Percentiles rank a stretch among this genome's conserved stretches.
These are phyloP conservation scores for Amphiura filiformis DNA, from an alignment of 35 echinoderm and acorn worm genomes.

Conservation along the genomic window DNA sequence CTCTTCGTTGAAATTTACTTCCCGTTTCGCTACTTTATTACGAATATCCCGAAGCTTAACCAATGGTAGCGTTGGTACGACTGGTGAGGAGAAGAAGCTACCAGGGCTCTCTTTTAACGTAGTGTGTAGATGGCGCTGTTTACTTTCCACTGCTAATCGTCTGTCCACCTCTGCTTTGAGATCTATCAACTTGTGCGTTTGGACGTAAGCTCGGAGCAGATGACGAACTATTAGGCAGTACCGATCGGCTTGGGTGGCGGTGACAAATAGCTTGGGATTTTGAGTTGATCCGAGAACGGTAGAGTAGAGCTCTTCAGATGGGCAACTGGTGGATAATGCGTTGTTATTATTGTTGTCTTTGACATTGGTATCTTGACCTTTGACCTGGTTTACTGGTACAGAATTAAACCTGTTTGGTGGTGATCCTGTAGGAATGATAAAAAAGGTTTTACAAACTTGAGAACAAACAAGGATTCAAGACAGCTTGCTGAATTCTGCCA, in stretches of 20 bases:
- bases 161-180: constrained; percentile 29
- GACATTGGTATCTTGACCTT: not conserved
- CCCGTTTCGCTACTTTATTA: not conserved
- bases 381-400: not conserved
- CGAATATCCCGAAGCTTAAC: not conserved
- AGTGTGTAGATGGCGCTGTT: not conserved
- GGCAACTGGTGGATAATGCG: not conserved
- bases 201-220: constrained; percentile 12
- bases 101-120: not conserved
- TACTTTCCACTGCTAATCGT: too few species aligned
- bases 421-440: not conserved
- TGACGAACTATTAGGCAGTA: constrained; percentile 31
- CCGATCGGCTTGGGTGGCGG: constrained; percentile 17
- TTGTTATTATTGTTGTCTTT: not conserved
- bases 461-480: too few species aligned
- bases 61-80: not conserved
- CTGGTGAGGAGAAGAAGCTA: not conserved
- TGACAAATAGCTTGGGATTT: not conserved
- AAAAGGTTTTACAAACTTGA: not conserved
- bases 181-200: constrained; percentile 11
- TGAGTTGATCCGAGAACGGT: constrained; percentile 8
- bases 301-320: constrained; percentile 22
- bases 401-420: too few species aligned
- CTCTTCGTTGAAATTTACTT: not conserved
- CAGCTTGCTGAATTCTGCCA: too few species aligned